These are phyloP conservation scores for Isichthys henryi DNA, from an alignment of 2,113 vertebrate species.

Conservation along the genomic window DNA sequence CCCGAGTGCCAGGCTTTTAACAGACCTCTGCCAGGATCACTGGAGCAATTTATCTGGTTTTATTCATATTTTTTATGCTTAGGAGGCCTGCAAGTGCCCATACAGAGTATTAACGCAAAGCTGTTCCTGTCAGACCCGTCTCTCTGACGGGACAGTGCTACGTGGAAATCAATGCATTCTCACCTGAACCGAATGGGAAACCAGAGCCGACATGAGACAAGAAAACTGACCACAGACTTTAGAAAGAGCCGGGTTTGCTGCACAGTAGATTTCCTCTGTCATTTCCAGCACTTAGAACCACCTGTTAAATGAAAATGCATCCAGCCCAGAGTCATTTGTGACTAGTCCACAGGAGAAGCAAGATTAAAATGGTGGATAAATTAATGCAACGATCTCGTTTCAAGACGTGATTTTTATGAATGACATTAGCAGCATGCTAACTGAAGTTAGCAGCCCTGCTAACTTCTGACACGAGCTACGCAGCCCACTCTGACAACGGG, in stretches of 20 bases:
- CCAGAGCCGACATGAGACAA: neutral
- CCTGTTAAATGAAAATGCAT: neutral
- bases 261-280: neutral
- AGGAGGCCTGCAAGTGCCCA: neutral
- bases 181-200: neutral
- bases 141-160: neutral
- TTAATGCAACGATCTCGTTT: neutral
- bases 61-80: neutral
- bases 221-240: neutral
- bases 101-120: neutral
- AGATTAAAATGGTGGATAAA: neutral
- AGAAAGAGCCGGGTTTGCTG: neutral
- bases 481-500: neutral
- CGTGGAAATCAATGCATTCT: neutral
- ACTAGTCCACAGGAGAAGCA: neutral
- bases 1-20: neutral
- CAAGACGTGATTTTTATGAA: neutral
- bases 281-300: neutral
- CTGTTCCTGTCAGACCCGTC: neutral
- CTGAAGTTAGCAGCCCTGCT: neutral
- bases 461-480: neutral
- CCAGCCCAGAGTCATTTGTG: neutral
- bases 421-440: neutral
- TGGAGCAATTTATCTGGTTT: neutral
- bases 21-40: neutral